Conservation (phyloP, 2,888 invertebrate species). For the Anaspis maculata region DNA sequence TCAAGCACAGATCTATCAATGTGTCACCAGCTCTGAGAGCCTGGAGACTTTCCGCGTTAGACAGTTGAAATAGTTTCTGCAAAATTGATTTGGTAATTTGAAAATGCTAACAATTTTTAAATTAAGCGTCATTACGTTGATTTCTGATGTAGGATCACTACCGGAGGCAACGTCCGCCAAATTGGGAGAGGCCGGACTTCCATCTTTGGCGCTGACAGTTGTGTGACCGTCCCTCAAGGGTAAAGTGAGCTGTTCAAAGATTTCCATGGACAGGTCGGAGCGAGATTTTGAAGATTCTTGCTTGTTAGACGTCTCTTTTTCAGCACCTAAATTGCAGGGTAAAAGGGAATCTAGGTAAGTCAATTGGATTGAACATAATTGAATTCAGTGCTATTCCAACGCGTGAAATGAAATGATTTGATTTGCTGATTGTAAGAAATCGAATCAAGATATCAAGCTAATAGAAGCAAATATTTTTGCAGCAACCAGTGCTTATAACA, state of each 20-base stretch:
- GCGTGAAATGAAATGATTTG: no score
- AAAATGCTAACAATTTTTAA: neutral
- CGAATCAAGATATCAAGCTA: no score
- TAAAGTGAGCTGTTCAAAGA: conserved; percentile 65
- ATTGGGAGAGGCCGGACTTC: conserved; percentile 36
- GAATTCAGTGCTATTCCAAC: no score
- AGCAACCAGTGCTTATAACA: no score
- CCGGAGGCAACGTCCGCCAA: conserved; percentile 30
- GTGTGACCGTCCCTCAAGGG: conserved; percentile 52
- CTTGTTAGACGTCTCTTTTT: conserved; percentile 34
- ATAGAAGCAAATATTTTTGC: no score
- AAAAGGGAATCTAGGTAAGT: neutral
- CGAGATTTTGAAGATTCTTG: conserved; percentile 54
- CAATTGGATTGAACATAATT: no score
- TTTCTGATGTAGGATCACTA: conserved; percentile 41
- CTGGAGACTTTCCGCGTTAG: conserved; percentile 71
- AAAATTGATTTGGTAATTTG: conserved; percentile 22
- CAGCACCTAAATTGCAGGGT: conserved; percentile 13
- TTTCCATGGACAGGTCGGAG: conserved; percentile 61
- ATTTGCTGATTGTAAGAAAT: no score
- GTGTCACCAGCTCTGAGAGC: conserved; percentile 74
- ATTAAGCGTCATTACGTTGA: conserved; percentile 37
- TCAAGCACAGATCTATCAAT: conserved; percentile 72
- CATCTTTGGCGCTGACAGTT: conserved; percentile 39
- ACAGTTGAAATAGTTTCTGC: conserved; percentile 69